Percentiles rank a stretch among this genome's conserved stretches.
Conservation (phyloP, 2,888 invertebrate species). For the Chaitophorus viminalis region DNA sequence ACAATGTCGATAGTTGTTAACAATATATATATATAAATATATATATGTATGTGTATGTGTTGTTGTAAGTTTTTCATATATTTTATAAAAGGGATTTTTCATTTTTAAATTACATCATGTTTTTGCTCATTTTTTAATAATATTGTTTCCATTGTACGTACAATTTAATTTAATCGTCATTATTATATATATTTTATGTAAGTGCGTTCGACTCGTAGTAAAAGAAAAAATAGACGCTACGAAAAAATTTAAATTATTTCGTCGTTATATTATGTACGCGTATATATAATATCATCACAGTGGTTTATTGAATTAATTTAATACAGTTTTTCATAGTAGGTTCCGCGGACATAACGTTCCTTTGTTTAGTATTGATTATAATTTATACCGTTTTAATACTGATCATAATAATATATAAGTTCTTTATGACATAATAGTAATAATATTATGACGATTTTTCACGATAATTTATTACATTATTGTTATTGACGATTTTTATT, state of each 20-base stretch:
- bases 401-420: background rate
- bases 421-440: background rate
- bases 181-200: background rate
- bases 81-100: background rate
- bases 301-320: conserved; percentile 14
- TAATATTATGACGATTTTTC: background rate
- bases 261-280: background rate
- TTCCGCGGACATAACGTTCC: background rate
- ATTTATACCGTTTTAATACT: background rate
- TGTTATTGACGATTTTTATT: background rate
- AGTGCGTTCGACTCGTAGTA: background rate
- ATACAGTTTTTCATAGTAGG: background rate
- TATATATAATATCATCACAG: background rate
- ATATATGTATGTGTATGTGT: background rate
- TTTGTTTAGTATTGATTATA: conserved; percentile 16
- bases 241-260: conserved; percentile 12
- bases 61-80: background rate
- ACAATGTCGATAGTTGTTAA: too few relatives aligned
- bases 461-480: background rate
- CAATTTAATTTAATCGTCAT: background rate
- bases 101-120: background rate
- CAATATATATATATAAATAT: too few relatives aligned
- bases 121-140: background rate
- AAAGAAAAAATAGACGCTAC: background rate
- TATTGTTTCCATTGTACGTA: background rate